Conservation (phyloP, 2,113 vertebrate genomes). For the Ancistrus triradiatus region DNA sequence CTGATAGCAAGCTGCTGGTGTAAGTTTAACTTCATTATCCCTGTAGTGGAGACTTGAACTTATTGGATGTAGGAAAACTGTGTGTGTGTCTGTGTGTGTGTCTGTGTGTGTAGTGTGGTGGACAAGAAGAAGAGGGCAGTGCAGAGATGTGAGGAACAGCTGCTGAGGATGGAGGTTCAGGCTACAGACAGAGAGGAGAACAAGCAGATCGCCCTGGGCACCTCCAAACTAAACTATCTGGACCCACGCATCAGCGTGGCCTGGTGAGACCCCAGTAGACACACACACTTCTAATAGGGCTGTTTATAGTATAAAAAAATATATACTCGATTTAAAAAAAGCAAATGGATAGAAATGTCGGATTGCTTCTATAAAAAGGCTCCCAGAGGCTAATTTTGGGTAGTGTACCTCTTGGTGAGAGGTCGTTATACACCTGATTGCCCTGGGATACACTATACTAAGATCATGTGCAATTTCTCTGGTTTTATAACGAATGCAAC, state of each 20-base stretch:
- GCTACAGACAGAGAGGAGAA: conserved; percentile 70
- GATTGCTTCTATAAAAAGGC: too few relatives aligned
- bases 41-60: too few relatives aligned
- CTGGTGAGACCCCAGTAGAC: conserved; percentile 39
- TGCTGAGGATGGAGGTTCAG: conserved; percentile 70
- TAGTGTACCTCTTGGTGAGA: too few relatives aligned
- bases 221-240: conserved; percentile 69
- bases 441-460: too few relatives aligned
- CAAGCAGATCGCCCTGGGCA: conserved; percentile 67
- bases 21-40: conserved; percentile 46
- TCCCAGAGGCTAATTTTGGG: too few relatives aligned
- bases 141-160: conserved; percentile 58
- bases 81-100: conserved; percentile 3
- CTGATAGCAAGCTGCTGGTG: conserved; percentile 50
- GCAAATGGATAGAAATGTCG: too few relatives aligned
- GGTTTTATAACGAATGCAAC: too few relatives aligned
- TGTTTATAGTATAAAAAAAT: neutral
- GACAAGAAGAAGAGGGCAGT: conserved; percentile 58
- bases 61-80: too few relatives aligned
- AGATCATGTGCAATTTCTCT: too few relatives aligned
- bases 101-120: conserved; percentile 50
- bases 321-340: too few relatives aligned
- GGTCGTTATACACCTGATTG: too few relatives aligned
- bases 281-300: neutral
- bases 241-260: conserved; percentile 65